Conservation (phyloP, 1,140 invertebrate genomes). For the Nasonia longicornis region DNA sequence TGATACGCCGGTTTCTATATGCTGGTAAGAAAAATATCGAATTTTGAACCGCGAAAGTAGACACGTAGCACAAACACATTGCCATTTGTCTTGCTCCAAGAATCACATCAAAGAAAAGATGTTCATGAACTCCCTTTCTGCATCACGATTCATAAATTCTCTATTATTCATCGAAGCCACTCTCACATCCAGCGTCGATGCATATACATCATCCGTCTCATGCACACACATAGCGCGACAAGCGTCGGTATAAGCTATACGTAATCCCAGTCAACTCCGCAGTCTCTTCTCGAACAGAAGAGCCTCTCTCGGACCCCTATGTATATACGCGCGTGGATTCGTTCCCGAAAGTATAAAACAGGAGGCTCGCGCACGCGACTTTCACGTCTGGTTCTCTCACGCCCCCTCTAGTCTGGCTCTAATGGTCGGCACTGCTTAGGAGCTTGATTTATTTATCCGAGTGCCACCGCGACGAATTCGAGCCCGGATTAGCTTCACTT, state of each 20-base stretch:
- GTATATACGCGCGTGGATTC: background rate
- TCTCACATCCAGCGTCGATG: background rate
- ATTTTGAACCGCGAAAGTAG: too few species aligned
- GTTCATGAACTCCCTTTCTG: background rate
- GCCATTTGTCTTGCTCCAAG: background rate
- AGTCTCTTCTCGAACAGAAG: background rate
- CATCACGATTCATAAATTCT: slow-evolving; percentile 19
- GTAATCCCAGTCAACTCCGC: slow-evolving; percentile 16
- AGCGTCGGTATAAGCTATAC: slow-evolving; percentile 23
- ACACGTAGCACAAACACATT: too few species aligned
- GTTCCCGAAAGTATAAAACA: slow-evolving; percentile 1
- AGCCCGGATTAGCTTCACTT: slow-evolving; percentile 54
- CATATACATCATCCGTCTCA: slow-evolving; percentile 25
- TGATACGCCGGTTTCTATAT: too few species aligned
- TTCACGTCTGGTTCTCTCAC: slow-evolving; percentile 6
- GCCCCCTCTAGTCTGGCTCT: slow-evolving; percentile 50
- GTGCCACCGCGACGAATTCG: slow-evolving; percentile 61
- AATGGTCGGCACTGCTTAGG: slow-evolving; percentile 58
- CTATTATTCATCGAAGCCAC: slow-evolving; percentile 33
- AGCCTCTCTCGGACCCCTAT: background rate
- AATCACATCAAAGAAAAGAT: background rate
- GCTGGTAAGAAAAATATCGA: too few species aligned
- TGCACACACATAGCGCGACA: slow-evolving; percentile 18
- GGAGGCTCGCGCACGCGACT: slow-evolving; percentile 19
- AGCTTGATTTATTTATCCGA: slow-evolving; percentile 63